phyloP scores from a whole-genome alignment of 2,113 vertebrate genomes.

The Marcusenius ussheri region DNA sequence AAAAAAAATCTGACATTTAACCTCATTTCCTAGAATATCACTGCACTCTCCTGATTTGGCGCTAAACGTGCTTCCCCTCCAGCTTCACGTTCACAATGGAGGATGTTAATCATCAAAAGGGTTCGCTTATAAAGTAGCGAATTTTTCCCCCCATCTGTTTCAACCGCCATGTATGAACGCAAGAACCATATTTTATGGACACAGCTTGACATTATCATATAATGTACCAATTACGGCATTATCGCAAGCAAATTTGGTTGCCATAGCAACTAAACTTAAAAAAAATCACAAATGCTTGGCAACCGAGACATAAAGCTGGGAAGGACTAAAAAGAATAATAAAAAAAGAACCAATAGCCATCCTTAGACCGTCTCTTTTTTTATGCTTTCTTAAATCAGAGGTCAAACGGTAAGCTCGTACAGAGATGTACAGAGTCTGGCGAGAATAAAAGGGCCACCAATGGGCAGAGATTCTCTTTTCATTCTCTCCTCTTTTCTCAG shows the following conservation, averaged over 20 bases:
- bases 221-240: constrained; percentile 23
- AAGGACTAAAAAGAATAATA: constrained; percentile 10
- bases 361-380: neutral
- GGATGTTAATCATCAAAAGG: constrained; percentile 11
- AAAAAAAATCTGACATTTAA: neutral
- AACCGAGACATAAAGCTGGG: constrained; percentile 14
- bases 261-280: constrained; percentile 15
- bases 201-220: constrained; percentile 20
- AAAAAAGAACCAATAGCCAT: neutral
- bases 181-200: neutral
- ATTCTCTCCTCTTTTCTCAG: neutral
- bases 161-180: neutral
- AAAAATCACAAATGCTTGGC: constrained; percentile 26
- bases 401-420: constrained; percentile 17
- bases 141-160: constrained; percentile 14
- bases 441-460: neutral
- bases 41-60: neutral
- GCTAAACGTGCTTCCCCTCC: neutral
- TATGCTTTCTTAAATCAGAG: constrained; percentile 4
- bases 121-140: constrained; percentile 3
- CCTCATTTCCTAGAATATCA: neutral
- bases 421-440: constrained; percentile 6
- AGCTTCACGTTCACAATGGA: neutral
- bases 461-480: neutral
- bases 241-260: constrained; percentile 19